A percentile compares a stretch with the other conserved stretches of the same genome.
These are phyloP conservation scores for Margaritifera margaritifera DNA, from an alignment of 2,888 invertebrate species.

Conservation along the genomic window DNA sequence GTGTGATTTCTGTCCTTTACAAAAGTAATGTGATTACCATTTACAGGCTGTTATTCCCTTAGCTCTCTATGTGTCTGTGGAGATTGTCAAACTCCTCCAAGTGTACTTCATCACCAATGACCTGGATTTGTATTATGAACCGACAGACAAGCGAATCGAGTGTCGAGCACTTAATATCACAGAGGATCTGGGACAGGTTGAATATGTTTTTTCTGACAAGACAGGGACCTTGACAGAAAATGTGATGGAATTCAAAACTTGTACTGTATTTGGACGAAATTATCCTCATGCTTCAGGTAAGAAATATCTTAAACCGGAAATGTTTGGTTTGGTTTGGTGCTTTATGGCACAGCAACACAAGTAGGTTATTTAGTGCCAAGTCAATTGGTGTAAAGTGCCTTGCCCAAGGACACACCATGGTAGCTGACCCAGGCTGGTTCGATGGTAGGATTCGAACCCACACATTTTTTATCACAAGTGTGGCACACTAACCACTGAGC, in stretches of 20 bases:
- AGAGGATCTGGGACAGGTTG: slow-evolving; percentile 93
- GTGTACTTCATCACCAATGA: slow-evolving; percentile 96
- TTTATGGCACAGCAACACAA: too few species aligned
- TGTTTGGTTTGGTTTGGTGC: too few species aligned
- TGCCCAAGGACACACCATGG: too few species aligned
- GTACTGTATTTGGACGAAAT: slow-evolving; percentile 90
- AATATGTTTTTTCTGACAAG: slow-evolving; percentile 97
- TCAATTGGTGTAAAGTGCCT: too few species aligned
- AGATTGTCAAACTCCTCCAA: slow-evolving; percentile 95
- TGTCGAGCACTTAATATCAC: slow-evolving; percentile 97
- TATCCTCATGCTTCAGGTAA: slow-evolving; percentile 75
- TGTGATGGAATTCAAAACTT: slow-evolving; percentile 95
- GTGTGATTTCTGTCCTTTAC: neutral
- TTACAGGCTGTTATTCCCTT: slow-evolving; percentile 93
- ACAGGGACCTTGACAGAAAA: slow-evolving; percentile 98
- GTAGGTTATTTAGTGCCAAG: too few species aligned
- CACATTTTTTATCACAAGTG: too few species aligned
- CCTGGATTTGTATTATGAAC: slow-evolving; percentile 87
- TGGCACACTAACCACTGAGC: too few species aligned
- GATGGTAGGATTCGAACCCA: too few species aligned
- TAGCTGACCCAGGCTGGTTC: too few species aligned
- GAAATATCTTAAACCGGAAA: neutral
- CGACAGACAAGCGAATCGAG: slow-evolving; percentile 86
- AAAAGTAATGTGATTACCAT: slow-evolving; percentile 5
- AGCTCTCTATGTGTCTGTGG: slow-evolving; percentile 96